Percentiles rank a stretch among this genome's conserved stretches.
Conservation (phyloP, 92 coral and sea anemone genomes). For the Zoanthus gigantus region DNA sequence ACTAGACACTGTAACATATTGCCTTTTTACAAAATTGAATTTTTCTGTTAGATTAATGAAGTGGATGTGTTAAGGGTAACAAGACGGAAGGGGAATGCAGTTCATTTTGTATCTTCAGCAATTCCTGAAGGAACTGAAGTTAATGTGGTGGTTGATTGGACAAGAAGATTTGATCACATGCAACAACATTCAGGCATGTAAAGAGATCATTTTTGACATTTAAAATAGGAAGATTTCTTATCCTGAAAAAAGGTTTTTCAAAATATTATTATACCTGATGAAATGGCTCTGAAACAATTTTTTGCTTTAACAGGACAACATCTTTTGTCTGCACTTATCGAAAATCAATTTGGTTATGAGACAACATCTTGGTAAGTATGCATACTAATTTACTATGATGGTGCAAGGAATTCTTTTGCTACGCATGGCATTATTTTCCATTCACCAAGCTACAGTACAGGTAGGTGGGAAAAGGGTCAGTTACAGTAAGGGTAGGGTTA, state of each 20-base stretch:
- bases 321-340: constrained; percentile 88
- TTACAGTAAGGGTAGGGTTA: no score
- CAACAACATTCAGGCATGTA: constrained; percentile 94
- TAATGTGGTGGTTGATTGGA: constrained; percentile 85
- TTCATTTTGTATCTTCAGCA: constrained; percentile 74
- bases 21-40: not conserved
- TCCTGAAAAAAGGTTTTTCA: not conserved
- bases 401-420: no score
- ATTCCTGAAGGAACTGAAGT: constrained; percentile 85
- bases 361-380: constrained; percentile 89
- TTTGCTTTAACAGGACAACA: constrained; percentile 79
- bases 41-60: constrained; percentile 77
- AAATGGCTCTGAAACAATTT: not conserved
- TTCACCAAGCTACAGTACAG: no score
- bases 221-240: no score
- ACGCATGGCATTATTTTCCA: no score
- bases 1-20: not conserved
- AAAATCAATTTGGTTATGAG: constrained; percentile 92
- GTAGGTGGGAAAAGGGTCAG: no score
- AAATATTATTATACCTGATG: not conserved
- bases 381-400: no score
- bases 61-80: constrained; percentile 81
- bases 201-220: no score
- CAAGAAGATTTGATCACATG: constrained; percentile 98
- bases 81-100: constrained; percentile 79